phyloP scores from a whole-genome alignment of 2,113 vertebrate genomes.

The Chunga burmeisteri region DNA sequence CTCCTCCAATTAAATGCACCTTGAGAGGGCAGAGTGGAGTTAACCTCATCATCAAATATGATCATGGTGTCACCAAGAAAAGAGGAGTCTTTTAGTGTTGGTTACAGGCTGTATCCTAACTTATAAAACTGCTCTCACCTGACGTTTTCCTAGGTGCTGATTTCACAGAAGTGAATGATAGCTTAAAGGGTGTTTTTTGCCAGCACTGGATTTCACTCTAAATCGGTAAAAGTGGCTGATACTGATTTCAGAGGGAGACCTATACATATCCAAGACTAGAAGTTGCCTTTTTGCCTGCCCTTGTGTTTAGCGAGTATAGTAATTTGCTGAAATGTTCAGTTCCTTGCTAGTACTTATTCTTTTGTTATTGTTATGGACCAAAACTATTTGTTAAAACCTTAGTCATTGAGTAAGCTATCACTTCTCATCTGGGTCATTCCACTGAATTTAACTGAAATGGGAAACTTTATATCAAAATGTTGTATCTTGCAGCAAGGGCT shows the following conservation, averaged over 20 bases:
- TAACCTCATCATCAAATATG: background rate
- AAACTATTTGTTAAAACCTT: background rate
- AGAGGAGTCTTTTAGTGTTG: background rate
- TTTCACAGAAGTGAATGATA: background rate
- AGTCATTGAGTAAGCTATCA: background rate
- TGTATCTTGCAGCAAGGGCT: background rate
- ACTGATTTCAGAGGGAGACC: background rate
- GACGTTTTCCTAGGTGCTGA: background rate
- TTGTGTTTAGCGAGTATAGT: background rate
- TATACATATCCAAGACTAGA: background rate
- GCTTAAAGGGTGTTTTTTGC: background rate
- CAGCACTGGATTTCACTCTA: background rate
- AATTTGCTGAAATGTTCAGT: background rate
- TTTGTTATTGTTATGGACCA: background rate
- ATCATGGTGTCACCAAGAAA: rapidly evolving
- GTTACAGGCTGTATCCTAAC: background rate
- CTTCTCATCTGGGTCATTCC: background rate
- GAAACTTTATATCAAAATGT: background rate
- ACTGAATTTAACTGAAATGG: background rate
- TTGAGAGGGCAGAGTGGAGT: background rate
- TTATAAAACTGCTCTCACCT: background rate
- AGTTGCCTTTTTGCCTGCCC: background rate
- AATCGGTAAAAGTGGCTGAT: background rate
- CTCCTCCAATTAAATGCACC: background rate
- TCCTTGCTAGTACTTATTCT: background rate